These are phyloP conservation scores for Anniella stebbinsi DNA, from an alignment of 2,797 vertebrate species.

Conservation along the genomic window DNA sequence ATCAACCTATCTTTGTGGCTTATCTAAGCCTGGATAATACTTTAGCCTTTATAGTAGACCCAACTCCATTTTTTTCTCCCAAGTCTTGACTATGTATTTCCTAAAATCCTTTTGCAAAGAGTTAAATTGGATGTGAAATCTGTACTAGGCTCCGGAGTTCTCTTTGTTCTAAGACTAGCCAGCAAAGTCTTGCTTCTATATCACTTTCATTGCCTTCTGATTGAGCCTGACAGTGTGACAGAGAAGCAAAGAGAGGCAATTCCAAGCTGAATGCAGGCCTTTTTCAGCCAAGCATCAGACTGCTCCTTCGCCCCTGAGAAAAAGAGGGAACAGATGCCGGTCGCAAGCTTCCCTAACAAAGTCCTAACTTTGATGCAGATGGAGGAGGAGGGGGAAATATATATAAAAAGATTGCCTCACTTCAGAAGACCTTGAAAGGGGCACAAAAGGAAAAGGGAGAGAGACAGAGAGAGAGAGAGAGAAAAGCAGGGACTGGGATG, in stretches of 20 bases:
- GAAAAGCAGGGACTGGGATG: conserved; percentile 66
- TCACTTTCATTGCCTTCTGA: conserved; percentile 93
- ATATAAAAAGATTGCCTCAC: conserved; percentile 78
- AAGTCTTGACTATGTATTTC: conserved; percentile 90
- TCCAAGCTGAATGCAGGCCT: conserved; percentile 89
- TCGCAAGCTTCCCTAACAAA: conserved; percentile 85
- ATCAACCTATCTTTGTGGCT: conserved; percentile 91
- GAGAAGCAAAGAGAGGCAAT: conserved; percentile 92
- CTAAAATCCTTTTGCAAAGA: conserved; percentile 92
- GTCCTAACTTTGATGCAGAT: conserved; percentile 86
- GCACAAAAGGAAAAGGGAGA: conserved; percentile 74
- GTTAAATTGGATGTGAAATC: conserved; percentile 99
- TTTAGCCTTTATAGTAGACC: conserved; percentile 89
- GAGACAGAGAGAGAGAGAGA: conserved; percentile 56
- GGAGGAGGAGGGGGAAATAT: conserved; percentile 67
- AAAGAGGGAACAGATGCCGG: conserved; percentile 86
- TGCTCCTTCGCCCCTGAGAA: conserved; percentile 85
- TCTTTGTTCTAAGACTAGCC: conserved; percentile 93
- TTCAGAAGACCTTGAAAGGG: conserved; percentile 78
- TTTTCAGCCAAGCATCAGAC: conserved; percentile 90
- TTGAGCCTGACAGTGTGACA: conserved; percentile 99
- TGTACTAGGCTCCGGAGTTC: conserved; percentile 89
- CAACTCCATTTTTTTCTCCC: conserved; percentile 83
- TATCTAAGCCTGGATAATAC: conserved; percentile 91
- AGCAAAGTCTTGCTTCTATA: conserved; percentile 85